phyloP scores from a whole-genome alignment of 1,140 invertebrate species.

The Semibalanus balanoides region DNA sequence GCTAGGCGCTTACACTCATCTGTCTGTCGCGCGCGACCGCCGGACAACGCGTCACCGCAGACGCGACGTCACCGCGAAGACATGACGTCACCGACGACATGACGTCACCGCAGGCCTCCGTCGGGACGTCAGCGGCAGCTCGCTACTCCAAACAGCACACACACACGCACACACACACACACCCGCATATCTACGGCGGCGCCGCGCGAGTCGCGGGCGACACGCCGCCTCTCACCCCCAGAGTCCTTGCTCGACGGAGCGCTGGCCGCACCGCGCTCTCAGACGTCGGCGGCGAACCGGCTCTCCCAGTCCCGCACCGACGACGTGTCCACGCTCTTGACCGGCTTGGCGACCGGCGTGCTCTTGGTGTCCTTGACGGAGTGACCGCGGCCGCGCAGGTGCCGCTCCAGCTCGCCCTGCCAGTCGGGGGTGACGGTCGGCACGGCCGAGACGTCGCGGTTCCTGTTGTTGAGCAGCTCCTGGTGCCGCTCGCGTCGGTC shows the following conservation, averaged over 20 bases:
- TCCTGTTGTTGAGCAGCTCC: background rate
- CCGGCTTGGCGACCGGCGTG: background rate
- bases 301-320: background rate
- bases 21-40: no score
- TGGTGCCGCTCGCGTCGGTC: background rate
- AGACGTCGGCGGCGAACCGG: background rate
- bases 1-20: no score
- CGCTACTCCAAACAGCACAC: no score
- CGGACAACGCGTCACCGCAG: no score
- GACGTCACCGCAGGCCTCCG: no score
- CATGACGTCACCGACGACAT: no score
- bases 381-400: background rate
- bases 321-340: no score
- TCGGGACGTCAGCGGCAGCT: no score
- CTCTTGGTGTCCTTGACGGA: background rate
- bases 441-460: background rate
- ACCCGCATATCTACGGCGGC: background rate
- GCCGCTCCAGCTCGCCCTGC: background rate
- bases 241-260: no score
- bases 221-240: no score
- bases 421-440: background rate
- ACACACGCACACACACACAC: background rate
- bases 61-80: no score
- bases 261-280: background rate
- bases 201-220: no score